Conservation (phyloP, 2,113 vertebrate genomes). For the Circaetus cinerascens region DNA sequence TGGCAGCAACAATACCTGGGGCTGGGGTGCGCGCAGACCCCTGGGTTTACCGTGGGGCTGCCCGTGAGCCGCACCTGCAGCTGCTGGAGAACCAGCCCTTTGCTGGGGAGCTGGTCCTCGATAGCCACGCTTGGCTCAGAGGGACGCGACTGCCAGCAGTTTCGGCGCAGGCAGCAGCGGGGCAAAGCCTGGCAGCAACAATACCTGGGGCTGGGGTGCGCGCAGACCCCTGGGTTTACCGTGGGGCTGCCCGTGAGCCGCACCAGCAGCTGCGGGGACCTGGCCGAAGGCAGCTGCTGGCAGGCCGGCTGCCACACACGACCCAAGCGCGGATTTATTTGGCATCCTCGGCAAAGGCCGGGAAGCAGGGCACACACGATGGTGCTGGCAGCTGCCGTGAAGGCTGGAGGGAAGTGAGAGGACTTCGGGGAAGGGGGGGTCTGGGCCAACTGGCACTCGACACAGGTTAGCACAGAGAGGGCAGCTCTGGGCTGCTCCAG, state of each 20-base stretch:
- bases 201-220: accelerated
- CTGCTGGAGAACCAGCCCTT: not conserved
- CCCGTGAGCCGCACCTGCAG: no score
- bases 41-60: no score
- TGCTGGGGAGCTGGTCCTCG: accelerated
- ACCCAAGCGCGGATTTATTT: not conserved
- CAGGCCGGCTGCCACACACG: accelerated
- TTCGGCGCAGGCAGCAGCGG: not conserved
- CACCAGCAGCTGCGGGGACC: not conserved
- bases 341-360: not conserved
- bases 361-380: accelerated
- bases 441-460: not conserved
- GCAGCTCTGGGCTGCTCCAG: not conserved
- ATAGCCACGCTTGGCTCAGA: accelerated
- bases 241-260: not conserved
- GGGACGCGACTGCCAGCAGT: not conserved
- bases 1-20: no score
- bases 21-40: no score
- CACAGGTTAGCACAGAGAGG: not conserved
- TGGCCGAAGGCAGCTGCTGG: not conserved
- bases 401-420: not conserved
- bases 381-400: accelerated
- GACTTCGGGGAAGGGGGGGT: accelerated
- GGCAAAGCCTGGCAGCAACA: not conserved
- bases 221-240: not conserved